Evolutionary conservation across 2,888 invertebrate genomes (phyloP).

Genomic region (Mesorhabditis belari): DNA sequence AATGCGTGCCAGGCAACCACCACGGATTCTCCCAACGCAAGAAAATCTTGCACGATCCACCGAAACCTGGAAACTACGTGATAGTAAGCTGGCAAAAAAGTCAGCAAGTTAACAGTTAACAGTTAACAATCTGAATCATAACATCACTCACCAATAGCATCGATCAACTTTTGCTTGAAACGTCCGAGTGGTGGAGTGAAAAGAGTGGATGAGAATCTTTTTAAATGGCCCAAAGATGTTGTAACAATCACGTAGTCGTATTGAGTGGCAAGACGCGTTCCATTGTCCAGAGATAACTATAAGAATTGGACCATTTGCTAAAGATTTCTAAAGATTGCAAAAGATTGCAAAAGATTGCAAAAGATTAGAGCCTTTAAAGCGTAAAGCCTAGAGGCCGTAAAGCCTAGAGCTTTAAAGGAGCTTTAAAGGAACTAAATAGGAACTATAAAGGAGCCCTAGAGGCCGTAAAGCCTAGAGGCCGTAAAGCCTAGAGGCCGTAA

Average conservation of each 20-base stretch:
- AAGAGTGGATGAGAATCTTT: conserved; percentile 29
- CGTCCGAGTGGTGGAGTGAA: conserved; percentile 29
- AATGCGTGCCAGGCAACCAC: conserved; percentile 35
- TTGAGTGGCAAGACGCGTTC: conserved; percentile 7
- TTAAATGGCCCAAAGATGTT: conserved; percentile 43
- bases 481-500: too few species aligned
- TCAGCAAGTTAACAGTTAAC: too few species aligned
- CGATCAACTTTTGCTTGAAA: neutral
- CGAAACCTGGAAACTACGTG: conserved; percentile 25
- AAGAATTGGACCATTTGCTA: neutral
- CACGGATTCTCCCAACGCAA: conserved; percentile 41
- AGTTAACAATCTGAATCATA: conserved; percentile 1
- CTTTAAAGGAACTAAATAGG: too few species aligned
- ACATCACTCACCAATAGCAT: neutral
- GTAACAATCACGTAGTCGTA: conserved; percentile 47
- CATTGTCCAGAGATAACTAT: conserved; percentile 4
- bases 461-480: too few species aligned
- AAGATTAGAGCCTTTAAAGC: too few species aligned
- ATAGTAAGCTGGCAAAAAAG: too few species aligned
- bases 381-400: too few species aligned
- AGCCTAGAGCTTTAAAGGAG: too few species aligned
- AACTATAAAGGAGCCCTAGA: too few species aligned
- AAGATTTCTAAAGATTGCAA: neutral
- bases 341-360: too few species aligned
- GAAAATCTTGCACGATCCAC: conserved; percentile 40